These are phyloP conservation scores for Ectemnius continuus DNA, from an alignment of 2,888 invertebrate species.

Conservation along the genomic window DNA sequence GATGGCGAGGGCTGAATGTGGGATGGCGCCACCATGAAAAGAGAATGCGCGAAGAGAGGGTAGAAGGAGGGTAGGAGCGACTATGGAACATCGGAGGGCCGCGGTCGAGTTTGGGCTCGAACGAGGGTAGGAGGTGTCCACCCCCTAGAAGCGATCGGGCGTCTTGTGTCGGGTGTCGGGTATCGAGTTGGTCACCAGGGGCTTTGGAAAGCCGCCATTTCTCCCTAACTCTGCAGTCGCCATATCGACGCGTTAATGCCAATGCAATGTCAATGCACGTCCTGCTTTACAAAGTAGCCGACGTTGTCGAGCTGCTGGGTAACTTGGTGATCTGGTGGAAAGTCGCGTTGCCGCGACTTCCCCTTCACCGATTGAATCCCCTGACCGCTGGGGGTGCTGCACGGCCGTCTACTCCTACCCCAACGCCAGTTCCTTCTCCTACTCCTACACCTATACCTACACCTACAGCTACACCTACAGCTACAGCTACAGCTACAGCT, in stretches of 20 bases:
- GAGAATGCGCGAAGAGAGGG: too few relatives aligned
- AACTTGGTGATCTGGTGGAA: conserved; percentile 46
- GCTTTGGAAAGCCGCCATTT: conserved; percentile 74
- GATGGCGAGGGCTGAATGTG: too few relatives aligned
- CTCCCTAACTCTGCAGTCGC: conserved; percentile 70
- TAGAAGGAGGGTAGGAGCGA: too few relatives aligned
- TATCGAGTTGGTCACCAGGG: conserved; percentile 59
- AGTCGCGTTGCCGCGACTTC: conserved; percentile 45
- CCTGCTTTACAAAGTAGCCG: conserved; percentile 64
- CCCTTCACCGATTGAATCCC: conserved; percentile 31
- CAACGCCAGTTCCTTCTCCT: conserved; percentile 27
- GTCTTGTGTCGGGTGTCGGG: conserved; percentile 48
- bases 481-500: conserved; percentile 28
- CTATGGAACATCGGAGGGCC: too few relatives aligned
- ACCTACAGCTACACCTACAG: conserved; percentile 28
- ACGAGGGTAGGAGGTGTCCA: too few relatives aligned
- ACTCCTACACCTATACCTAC: conserved; percentile 31
- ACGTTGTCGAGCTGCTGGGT: conserved; percentile 53
- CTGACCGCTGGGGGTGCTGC: too few relatives aligned
- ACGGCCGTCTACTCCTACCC: too few relatives aligned
- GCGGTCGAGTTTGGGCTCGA: too few relatives aligned
- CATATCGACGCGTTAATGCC: conserved; percentile 67
- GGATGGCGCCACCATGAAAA: conserved; percentile 61
- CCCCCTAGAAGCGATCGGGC: too few relatives aligned
- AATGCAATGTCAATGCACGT: conserved; percentile 72